Evolutionary conservation across 2,113 vertebrate genomes (phyloP).

Genomic region (Ailuropoda melanoleuca): DNA sequence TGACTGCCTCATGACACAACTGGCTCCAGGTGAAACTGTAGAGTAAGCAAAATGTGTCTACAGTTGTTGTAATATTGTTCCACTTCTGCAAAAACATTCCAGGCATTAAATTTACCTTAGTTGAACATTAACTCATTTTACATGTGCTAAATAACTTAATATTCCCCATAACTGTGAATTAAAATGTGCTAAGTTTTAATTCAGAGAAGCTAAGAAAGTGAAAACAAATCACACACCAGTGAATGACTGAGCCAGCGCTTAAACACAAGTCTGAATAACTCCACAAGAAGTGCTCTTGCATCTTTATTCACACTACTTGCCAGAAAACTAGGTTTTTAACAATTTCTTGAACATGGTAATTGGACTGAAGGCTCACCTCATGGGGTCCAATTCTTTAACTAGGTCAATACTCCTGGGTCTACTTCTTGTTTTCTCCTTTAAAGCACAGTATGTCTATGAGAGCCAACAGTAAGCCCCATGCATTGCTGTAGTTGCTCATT

Average conservation of each 20-base stretch:
- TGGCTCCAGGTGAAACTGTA: neutral
- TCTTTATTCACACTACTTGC: neutral
- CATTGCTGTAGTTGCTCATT: neutral
- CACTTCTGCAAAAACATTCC: neutral
- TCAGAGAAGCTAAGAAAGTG: neutral
- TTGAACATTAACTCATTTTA: conserved; percentile 17
- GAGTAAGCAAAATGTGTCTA: conserved; percentile 23
- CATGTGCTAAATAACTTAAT: conserved; percentile 30
- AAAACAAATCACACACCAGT: neutral
- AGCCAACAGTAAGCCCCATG: neutral
- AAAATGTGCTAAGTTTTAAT: conserved; percentile 27
- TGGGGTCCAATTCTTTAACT: neutral
- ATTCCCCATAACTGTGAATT: neutral
- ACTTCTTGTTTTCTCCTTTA: neutral
- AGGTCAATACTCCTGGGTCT: neutral
- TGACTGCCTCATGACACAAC: neutral
- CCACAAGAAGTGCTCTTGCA: neutral
- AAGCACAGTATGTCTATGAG: neutral
- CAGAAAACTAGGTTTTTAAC: neutral
- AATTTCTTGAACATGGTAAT: neutral
- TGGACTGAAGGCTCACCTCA: neutral
- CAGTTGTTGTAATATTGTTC: neutral
- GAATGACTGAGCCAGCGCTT: neutral
- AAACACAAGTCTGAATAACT: neutral
- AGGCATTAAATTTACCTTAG: neutral